Base-by-base conservation (phyloP, 2,888 invertebrate species). In the Sthenelais limicola region DNA sequence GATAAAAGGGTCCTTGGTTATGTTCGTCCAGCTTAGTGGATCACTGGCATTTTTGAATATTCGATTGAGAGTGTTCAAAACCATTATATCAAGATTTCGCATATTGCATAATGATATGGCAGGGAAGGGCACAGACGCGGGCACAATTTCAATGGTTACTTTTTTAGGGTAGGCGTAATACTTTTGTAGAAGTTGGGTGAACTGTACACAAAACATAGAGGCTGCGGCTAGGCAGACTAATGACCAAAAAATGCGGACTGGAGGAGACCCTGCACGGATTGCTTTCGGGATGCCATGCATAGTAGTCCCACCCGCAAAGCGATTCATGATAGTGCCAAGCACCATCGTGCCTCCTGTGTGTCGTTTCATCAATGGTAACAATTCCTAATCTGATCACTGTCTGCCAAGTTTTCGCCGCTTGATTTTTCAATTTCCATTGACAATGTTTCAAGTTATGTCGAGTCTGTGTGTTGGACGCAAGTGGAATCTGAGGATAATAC, bases 251-350 rank as follows among this genome's bases (percentile, higher is more conserved):
- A 73, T 49, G 1, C 69, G 56, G n/a, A 56, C 66, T 7, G 56
- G n/a, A 5, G 30, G 38, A 18, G 68, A 49, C 18, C 58, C 18
- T 1, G 75, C 71, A 5, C 62, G 52, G 18, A 75, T 75, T 1
- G 71, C 75, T 49, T 75, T 75, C 28, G 75, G 75, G 56, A 75
- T 51, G 28, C 75, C 75, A 68, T 75, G 75, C 72, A 75, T 67
- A 7, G 75, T 73, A 1, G 75, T 75, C 12, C 71, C 68, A 26
- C 62, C 52, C 1, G 75, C 73, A 66, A 75, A 75, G n/a, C 38
- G 33, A 24, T 73, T 56, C 68, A 73, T 43, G 21, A 73, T 26
- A n/a, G 47, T 18, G n/a, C 52, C 33, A 21, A 69, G 1, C 18
- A 58, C 58, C 73, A 68, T 68, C 30, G 15, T 56, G 30, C 21